Conservation (phyloP, 1,140 invertebrate species). For the Theocolax elegans region DNA sequence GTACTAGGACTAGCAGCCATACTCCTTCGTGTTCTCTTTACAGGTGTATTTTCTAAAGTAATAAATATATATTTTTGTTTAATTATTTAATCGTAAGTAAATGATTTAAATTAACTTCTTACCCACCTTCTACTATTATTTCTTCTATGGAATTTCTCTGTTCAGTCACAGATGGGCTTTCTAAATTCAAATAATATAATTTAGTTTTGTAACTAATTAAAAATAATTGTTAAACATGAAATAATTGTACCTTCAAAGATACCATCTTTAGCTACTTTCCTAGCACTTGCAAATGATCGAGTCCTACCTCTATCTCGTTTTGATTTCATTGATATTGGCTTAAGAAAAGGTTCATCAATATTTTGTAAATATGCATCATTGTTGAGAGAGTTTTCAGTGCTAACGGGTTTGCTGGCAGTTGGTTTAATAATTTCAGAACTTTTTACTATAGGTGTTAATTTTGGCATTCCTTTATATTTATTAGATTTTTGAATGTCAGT, state of each 20-base stretch:
- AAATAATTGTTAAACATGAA: slow-evolving; percentile 10
- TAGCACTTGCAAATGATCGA: slow-evolving; percentile 48
- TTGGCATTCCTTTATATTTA: slow-evolving; percentile 65
- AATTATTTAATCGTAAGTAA: neutral
- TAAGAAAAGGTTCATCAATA: slow-evolving; percentile 61
- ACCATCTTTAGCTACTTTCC: slow-evolving; percentile 57
- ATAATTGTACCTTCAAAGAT: slow-evolving; percentile 54
- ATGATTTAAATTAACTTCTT: neutral
- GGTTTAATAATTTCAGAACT: slow-evolving; percentile 50
- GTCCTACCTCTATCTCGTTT: slow-evolving; percentile 56
- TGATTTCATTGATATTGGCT: slow-evolving; percentile 53
- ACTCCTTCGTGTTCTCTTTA: slow-evolving; percentile 20
- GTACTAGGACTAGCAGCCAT: slow-evolving; percentile 65
- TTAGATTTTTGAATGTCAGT: slow-evolving; percentile 51
- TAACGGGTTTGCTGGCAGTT: slow-evolving; percentile 52
- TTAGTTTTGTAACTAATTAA: neutral
- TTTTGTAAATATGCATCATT: slow-evolving; percentile 48
- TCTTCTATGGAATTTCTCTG: slow-evolving; percentile 38
- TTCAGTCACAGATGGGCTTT: slow-evolving; percentile 41
- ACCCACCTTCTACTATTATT: slow-evolving; percentile 21
- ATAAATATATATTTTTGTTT: neutral
- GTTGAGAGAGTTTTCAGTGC: slow-evolving; percentile 48
- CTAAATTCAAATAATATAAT: neutral
- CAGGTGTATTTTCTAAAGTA: slow-evolving; percentile 12
- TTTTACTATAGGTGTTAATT: slow-evolving; percentile 63